phyloP scores from a whole-genome alignment of 2,888 invertebrate genomes.

The Alcis repandata region DNA sequence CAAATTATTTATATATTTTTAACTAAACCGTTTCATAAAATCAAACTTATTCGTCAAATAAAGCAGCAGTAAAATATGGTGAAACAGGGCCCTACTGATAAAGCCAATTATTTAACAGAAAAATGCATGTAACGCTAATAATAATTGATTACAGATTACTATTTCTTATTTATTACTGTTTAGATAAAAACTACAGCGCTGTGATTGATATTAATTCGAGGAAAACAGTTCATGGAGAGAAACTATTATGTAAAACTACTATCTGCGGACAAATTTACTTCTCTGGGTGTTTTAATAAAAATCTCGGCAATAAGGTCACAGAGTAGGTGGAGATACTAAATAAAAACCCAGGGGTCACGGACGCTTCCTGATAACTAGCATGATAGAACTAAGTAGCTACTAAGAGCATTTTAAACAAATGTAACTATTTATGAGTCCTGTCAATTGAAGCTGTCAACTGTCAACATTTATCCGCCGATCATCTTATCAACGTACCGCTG shows the following conservation, averaged over 20 bases:
- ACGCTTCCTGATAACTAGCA: not conserved
- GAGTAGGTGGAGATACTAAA: not conserved
- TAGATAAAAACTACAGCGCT: not conserved
- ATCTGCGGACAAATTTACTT: not conserved
- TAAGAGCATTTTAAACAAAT: not conserved
- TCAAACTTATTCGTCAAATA: not conserved
- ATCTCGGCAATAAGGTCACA: not conserved
- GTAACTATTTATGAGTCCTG: too few species aligned
- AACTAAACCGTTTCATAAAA: not conserved
- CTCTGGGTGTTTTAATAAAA: not conserved
- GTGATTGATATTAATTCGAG: not conserved
- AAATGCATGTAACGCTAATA: conserved; percentile 53
- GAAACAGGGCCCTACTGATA: conserved; percentile 16
- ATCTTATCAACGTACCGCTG: too few species aligned
- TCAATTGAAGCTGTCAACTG: too few species aligned
- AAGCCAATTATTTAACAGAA: conserved; percentile 31
- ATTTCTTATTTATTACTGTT: conserved; percentile 7
- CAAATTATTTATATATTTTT: not conserved
- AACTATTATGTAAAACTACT: not conserved
- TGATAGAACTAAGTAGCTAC: not conserved
- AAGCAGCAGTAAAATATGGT: conserved; percentile 1
- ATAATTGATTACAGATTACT: conserved; percentile 14
- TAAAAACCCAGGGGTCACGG: conserved; percentile 4
- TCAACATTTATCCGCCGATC: too few species aligned
- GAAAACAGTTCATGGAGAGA: not conserved